Conservation (phyloP, 2,113 vertebrate species). For the Siniperca knerii region DNA sequence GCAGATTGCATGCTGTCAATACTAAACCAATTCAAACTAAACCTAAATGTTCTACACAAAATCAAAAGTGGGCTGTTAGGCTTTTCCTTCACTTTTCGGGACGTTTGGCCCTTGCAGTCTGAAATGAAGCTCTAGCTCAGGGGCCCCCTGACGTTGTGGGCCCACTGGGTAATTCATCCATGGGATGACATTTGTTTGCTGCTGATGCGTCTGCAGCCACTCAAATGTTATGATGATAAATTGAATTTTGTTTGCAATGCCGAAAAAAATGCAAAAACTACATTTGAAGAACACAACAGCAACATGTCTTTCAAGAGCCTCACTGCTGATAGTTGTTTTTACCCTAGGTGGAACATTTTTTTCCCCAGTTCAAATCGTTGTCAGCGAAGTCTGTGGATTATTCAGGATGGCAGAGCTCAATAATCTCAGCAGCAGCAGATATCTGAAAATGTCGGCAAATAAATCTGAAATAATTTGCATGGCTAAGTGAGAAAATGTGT, state of each 20-base stretch:
- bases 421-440: not conserved
- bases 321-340: not conserved
- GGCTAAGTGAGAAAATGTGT: conserved; percentile 55
- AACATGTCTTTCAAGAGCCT: not conserved
- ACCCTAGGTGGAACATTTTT: not conserved
- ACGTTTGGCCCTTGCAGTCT: too few species aligned
- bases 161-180: not conserved
- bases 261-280: not conserved
- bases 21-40: not conserved
- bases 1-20: not conserved
- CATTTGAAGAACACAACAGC: not conserved
- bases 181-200: not conserved
- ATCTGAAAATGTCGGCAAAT: conserved; percentile 29
- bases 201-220: not conserved
- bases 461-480: conserved; percentile 51
- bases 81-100: not conserved
- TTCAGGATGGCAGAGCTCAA: not conserved
- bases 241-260: not conserved
- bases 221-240: not conserved
- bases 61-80: not conserved
- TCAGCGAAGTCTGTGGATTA: not conserved
- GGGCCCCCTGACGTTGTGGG: not conserved
- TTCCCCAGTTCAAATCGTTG: not conserved
- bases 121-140: not conserved
- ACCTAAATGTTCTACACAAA: not conserved